Conservation (phyloP, 1,140 invertebrate species). For the Papilio glaucus region DNA sequence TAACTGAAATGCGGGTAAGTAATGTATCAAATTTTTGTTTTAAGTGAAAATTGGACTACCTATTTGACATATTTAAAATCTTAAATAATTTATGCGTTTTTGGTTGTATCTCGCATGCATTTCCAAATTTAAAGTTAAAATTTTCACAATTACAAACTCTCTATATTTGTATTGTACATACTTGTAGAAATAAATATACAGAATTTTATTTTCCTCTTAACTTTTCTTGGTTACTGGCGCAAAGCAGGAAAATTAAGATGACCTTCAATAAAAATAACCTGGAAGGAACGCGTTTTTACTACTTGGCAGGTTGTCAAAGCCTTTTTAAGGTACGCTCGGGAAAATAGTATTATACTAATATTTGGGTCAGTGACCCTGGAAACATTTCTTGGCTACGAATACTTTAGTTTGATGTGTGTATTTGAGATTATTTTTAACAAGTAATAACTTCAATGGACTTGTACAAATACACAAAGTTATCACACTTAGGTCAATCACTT, state of each 20-base stretch:
- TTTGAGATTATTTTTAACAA: not conserved
- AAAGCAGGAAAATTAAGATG: not conserved
- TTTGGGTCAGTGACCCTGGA: slow-evolving; percentile 23
- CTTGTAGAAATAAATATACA: not conserved
- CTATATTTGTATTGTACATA: not conserved
- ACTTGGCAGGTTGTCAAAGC: slow-evolving; percentile 26
- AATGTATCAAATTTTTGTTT: no score
- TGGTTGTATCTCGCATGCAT: no score
- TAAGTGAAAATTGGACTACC: no score
- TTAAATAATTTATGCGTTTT: no score
- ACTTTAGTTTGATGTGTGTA: not conserved
- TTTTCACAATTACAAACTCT: not conserved
- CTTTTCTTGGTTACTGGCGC: not conserved
- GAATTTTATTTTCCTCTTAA: not conserved
- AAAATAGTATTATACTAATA: slow-evolving; percentile 16
- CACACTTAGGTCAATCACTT: no score
- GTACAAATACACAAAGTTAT: no score
- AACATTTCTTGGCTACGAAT: slow-evolving; percentile 24
- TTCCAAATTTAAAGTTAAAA: no score
- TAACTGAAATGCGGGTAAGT: no score
- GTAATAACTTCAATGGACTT: not conserved
- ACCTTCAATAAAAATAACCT: slow-evolving; percentile 31
- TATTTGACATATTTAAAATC: no score
- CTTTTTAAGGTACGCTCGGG: slow-evolving; percentile 23
- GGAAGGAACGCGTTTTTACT: slow-evolving; percentile 26